phyloP scores from a whole-genome alignment of 1,140 invertebrate species.

The Caenorhabditis latens region DNA sequence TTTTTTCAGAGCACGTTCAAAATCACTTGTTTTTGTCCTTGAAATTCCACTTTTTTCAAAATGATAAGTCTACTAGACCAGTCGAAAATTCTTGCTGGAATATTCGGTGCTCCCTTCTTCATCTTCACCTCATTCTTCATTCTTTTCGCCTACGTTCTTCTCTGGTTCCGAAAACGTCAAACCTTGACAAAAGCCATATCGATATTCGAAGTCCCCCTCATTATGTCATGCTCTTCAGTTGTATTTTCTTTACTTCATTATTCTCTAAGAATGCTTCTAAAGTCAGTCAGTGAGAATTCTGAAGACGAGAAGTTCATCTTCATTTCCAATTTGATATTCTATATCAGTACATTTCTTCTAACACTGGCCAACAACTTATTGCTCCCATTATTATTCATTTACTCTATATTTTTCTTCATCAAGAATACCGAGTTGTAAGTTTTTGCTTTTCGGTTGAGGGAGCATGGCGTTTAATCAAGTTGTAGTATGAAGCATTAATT shows the following conservation, averaged over 20 bases:
- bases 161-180: conserved; percentile 22
- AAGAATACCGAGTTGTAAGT: conserved; percentile 6
- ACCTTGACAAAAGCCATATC: background rate
- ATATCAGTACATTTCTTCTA: background rate
- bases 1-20: too few relatives aligned
- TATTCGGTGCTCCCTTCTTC: background rate
- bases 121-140: background rate
- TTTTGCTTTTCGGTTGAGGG: background rate
- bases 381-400: background rate
- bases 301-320: background rate
- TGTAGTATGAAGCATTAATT: background rate
- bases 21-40: too few relatives aligned
- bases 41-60: too few relatives aligned
- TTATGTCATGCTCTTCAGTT: background rate
- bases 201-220: background rate
- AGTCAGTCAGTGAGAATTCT: background rate
- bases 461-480: background rate
- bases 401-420: background rate
- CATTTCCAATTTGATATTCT: background rate
- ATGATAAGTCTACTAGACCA: background rate
- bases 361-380: background rate
- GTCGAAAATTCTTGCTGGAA: background rate
- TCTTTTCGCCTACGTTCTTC: background rate
- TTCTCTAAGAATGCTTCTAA: background rate
- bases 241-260: background rate